Conservation (phyloP, 1,140 invertebrate genomes). For the Coenobita brevimanus region DNA sequence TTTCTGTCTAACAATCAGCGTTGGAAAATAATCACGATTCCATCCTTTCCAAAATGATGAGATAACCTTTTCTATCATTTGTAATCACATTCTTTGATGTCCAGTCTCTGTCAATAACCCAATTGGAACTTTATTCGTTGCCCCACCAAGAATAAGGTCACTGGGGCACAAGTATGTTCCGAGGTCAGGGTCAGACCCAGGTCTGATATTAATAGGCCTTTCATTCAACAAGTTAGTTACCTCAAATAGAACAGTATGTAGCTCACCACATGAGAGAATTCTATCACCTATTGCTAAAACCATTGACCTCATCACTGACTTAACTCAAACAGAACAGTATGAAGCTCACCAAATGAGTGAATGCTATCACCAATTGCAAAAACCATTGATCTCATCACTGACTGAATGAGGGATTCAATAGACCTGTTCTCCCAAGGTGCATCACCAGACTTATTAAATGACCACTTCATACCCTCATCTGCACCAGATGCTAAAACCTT, state of each 20-base stretch:
- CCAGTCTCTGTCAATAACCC: not conserved
- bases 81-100: not conserved
- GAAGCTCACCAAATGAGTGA: conserved; percentile 29
- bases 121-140: conserved; percentile 1
- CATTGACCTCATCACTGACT: conserved; percentile 16
- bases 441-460: conserved; percentile 46
- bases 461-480: conserved; percentile 22
- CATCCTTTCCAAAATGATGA: conserved; percentile 15
- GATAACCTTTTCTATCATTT: not conserved
- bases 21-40: conserved; percentile 20
- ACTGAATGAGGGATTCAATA: conserved; percentile 34
- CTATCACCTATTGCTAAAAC: conserved; percentile 1
- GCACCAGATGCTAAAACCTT: not conserved
- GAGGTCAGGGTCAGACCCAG: not conserved
- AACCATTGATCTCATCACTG: conserved; percentile 14
- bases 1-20: conserved; percentile 8
- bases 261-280: conserved; percentile 24
- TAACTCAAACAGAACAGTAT: conserved; percentile 30
- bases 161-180: not conserved
- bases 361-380: conserved; percentile 7
- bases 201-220: conserved; percentile 19
- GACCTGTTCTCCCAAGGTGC: conserved; percentile 23
- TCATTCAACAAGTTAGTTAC: conserved; percentile 40
- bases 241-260: conserved; percentile 36
- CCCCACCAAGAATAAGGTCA: not conserved